Evolutionary conservation across 2,797 vertebrate species (phyloP), one percentile per base, ranked within the genome.

Genomic region (Sebastiscus tertius): DNA sequence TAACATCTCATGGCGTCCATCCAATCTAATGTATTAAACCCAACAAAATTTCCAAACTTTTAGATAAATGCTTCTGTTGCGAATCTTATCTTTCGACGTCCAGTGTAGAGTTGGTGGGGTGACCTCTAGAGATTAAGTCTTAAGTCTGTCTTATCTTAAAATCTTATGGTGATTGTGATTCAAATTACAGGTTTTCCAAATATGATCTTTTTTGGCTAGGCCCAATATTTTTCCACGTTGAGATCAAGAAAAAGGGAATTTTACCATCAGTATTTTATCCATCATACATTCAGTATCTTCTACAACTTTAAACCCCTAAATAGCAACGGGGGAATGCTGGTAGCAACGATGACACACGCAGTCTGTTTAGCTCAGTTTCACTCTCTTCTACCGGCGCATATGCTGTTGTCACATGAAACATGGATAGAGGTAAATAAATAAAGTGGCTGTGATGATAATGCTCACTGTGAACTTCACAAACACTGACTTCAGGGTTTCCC

Each of bases 401-500:
- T 10, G 20, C 4, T 69, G 66, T 67, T 61, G 10, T 27, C 64
- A 73, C 54, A 65, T 62, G 12, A 82, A 69, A 79, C 72, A 79
- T 6, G 2, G 20, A 31, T 3, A 13, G 46, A 64, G 14, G 11
- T 39, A 22, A 75, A 55, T 8, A 20, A 27, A 11, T 34, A 18
- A 22, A 24, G 76, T 39, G n/a, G 18, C 12, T 31, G 7, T 20
- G 42, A 13, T 22, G 22, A 54, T 56, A 68, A 24, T 1, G 2
- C n/a, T 63, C 26, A 22, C 49, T 11, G 49, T 54, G 5, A 54
- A 6, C n/a, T 24, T 66, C 8, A 31, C 62, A 65, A 8, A 65
- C 60, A 63, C 2, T 11, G 52, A 46, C 18, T 66, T 58, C 34
- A 64, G n/a, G 39, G 16, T 33, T 52, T 62, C 34, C 39, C 13